phyloP scores from a whole-genome alignment of 1,140 invertebrate genomes.

The Marisa cornuarietis region DNA sequence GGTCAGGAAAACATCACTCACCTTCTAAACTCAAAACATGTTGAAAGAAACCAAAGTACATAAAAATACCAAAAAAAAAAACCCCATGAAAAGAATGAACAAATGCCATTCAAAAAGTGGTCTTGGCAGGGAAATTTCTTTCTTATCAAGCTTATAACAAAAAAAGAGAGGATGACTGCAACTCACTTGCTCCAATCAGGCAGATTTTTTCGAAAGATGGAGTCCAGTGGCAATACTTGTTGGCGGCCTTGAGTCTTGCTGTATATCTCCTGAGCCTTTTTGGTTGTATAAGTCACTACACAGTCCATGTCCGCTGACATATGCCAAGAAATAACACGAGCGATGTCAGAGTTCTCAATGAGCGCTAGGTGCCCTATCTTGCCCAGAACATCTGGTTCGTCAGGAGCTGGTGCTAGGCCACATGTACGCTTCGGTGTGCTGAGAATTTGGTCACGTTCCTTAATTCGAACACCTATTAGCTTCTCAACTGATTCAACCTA shows the following conservation, averaged over 20 bases:
- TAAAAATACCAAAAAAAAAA: no score
- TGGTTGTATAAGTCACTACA: constrained; percentile 61
- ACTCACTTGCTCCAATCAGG: constrained; percentile 66
- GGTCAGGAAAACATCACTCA: no score
- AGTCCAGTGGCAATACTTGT: constrained; percentile 64
- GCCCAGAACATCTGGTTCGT: constrained; percentile 59
- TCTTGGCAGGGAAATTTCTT: no score
- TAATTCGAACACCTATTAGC: constrained; percentile 41
- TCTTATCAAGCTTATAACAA: no score
- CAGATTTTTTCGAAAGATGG: constrained; percentile 63
- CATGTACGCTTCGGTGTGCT: constrained; percentile 49
- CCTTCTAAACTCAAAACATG: no score
- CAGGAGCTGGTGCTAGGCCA: constrained; percentile 43
- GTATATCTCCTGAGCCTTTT: constrained; percentile 65
- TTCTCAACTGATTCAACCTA: constrained; percentile 54
- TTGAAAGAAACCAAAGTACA: no score
- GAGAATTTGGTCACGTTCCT: constrained; percentile 47
- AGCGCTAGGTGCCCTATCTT: constrained; percentile 65
- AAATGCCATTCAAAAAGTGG: no score
- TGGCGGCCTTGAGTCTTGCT: constrained; percentile 59
- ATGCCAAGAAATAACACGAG: constrained; percentile 65
- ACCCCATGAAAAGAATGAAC: no score
- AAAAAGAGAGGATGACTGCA: not conserved
- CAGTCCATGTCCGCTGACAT: constrained; percentile 67
- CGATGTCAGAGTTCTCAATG: constrained; percentile 57